Evolutionary conservation across 2,113 vertebrate species (phyloP).

Genomic region (Glaucomys volans): DNA sequence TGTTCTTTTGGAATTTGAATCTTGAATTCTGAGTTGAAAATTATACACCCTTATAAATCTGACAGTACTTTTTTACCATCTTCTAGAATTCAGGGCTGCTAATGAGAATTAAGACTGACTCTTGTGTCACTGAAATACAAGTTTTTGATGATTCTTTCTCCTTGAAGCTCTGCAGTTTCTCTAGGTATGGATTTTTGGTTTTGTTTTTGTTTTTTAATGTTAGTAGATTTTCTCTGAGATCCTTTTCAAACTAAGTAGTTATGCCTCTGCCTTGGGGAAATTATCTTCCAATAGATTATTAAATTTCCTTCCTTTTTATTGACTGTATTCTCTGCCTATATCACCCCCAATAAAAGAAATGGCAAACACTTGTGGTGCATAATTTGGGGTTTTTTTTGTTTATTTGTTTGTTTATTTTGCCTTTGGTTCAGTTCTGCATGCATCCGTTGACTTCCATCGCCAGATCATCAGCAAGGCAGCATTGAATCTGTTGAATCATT

Average conservation of each 20-base stretch:
- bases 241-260: neutral
- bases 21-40: neutral
- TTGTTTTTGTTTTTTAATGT: neutral
- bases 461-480: neutral
- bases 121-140: neutral
- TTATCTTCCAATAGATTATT: conserved; percentile 25
- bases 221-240: neutral
- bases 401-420: neutral
- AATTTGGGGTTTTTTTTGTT: neutral
- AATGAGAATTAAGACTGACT: neutral
- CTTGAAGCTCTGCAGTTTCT: neutral
- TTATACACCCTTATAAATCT: neutral
- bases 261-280: neutral
- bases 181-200: no score
- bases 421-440: neutral
- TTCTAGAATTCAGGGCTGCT: neutral
- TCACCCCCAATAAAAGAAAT: neutral
- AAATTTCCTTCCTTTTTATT: neutral
- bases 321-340: neutral
- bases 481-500: neutral
- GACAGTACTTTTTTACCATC: neutral
- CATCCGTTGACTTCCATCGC: conserved; percentile 14
- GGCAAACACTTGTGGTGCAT: neutral
- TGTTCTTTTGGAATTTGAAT: neutral
- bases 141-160: neutral